Evolutionary conservation across 1,140 invertebrate species (phyloP).

Genomic region (Zaprionus tsacasi): DNA sequence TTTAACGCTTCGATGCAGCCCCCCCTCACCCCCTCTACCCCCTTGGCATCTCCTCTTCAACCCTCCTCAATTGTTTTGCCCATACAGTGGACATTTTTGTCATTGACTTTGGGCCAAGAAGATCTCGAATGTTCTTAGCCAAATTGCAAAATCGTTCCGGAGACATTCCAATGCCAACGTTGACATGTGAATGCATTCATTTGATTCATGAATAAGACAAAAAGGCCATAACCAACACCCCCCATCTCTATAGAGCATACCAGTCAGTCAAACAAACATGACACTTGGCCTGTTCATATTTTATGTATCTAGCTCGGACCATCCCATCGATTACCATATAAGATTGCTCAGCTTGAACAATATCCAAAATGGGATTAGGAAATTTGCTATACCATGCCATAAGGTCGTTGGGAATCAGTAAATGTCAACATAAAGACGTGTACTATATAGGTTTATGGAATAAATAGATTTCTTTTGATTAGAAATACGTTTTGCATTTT

Average conservation of each 20-base stretch:
- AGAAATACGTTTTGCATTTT: no score
- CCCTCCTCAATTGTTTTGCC: not conserved
- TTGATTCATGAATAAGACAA: slow-evolving; percentile 34
- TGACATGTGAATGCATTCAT: slow-evolving; percentile 22
- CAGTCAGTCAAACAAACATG: not conserved
- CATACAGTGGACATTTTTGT: slow-evolving; percentile 32
- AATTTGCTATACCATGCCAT: not conserved
- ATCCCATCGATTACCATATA: not conserved
- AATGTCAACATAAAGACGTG: no score
- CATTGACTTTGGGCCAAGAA: slow-evolving; percentile 43
- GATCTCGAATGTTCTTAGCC: slow-evolving; percentile 1
- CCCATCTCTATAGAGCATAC: not conserved
- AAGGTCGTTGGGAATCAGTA: no score
- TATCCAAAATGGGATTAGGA: not conserved
- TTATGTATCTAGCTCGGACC: not conserved
- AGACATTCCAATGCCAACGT: slow-evolving; percentile 16
- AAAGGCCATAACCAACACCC: not conserved
- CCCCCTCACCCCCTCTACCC: not conserved
- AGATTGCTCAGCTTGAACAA: not conserved
- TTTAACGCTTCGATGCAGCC: slow-evolving; percentile 54
- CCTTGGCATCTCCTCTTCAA: no score
- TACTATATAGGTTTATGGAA: no score
- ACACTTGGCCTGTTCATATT: not conserved
- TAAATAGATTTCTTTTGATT: no score
- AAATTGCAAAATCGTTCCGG: slow-evolving; percentile 6